phyloP scores from a whole-genome alignment of 2,888 invertebrate genomes.

The Harpalus rubripes region DNA sequence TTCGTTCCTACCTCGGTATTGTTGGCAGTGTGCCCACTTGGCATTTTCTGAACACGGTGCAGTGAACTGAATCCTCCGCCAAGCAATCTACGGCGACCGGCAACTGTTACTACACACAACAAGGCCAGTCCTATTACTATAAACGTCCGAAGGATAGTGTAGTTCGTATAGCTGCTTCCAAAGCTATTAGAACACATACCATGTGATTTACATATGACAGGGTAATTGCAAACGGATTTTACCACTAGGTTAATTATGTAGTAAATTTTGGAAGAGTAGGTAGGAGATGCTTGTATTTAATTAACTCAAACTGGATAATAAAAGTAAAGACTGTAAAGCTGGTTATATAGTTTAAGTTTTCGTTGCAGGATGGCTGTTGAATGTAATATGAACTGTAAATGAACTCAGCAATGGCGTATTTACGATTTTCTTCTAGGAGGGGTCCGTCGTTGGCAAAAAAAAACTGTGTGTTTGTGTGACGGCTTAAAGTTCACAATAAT shows the following conservation, averaged over 20 bases:
- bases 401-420: too few relatives aligned
- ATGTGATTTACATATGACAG: neutral
- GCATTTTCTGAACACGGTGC: constrained; percentile 50
- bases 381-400: too few relatives aligned
- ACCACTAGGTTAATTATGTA: neutral
- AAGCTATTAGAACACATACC: neutral
- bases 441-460: too few relatives aligned
- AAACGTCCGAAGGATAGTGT: neutral
- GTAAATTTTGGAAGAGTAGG: neutral
- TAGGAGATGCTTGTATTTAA: neutral
- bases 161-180: neutral
- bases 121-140: neutral
- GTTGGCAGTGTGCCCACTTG: constrained; percentile 47
- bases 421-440: too few relatives aligned
- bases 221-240: neutral
- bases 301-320: neutral
- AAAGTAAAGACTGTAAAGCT: neutral
- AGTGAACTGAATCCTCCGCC: constrained; percentile 33
- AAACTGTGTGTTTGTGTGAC: too few relatives aligned
- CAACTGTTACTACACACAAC: constrained; percentile 23
- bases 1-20: neutral
- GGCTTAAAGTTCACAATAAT: too few relatives aligned
- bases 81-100: neutral
- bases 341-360: neutral
- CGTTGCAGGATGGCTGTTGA: too few relatives aligned